Base-by-base conservation (phyloP, 92 coral and sea anemone species). In the Phenganax subtilis region DNA sequence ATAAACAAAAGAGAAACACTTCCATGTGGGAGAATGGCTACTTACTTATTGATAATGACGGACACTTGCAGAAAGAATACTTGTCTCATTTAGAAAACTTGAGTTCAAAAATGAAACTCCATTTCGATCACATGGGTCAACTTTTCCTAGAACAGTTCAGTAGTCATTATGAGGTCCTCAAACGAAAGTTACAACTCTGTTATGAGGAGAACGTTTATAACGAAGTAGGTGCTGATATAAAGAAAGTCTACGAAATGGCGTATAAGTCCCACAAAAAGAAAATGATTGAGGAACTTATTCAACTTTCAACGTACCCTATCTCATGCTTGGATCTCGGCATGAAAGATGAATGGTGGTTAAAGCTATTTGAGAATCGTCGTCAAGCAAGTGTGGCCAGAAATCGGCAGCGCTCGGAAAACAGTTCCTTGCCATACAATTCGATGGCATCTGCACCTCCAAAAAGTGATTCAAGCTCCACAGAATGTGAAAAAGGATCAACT, bases 291-390 rank as follows among this genome's bases (percentile, higher is more conserved):
- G 92, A 91, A 58, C 88, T 96, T 10, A 88, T 85, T 57, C 64
- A 91, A 68, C 89, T 96, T 30, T 80, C 83, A 76, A 87, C 86
- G 79, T 85, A 92, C 3, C 99, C 99, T 10, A 96, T 96, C 8
- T 88, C 87, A 55, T 84, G 91, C 78, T 81, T 96, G 71, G 88
- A 96, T 58, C 82, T 96, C n/a, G 92, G 81, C 30, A 92, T 96
- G 99, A 96, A 90, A 72, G 93, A 92, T 57, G 99, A 96, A 80
- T 96, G 99, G 99, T 96, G 99, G 99, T 81, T 92, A 63, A 91
- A 84, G 62, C 82, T 96, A 64, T 96, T 96, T 82, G 99, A 96
- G 10, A 93, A 87, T 75, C 81, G 94, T 63, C 83, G 83, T 20
- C 54, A 63, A 25, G 61, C 27, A 10, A 63, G 17, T 6, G 61